Conservation (phyloP, 2,113 vertebrate genomes). For the Regulus satrapa region DNA sequence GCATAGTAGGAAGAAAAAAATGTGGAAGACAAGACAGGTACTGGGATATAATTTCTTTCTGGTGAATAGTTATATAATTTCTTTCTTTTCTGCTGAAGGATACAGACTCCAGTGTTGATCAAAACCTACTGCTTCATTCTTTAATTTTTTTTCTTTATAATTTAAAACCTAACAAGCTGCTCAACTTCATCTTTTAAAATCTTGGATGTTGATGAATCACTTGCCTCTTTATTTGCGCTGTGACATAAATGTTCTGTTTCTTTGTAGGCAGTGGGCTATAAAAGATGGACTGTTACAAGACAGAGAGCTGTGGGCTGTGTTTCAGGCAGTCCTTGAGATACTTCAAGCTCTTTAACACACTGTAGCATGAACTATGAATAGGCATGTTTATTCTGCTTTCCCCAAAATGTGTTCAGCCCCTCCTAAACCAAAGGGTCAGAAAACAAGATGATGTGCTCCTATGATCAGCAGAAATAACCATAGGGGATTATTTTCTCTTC, state of each 20-base stretch:
- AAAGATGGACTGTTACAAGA: conserved; percentile 16
- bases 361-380: neutral
- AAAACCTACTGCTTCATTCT: neutral
- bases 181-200: neutral
- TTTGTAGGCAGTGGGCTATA: neutral
- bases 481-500: neutral
- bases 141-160: neutral
- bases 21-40: neutral
- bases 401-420: neutral
- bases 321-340: conserved; percentile 1
- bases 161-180: neutral
- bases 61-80: too few species aligned
- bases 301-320: neutral
- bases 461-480: neutral
- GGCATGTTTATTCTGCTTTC: neutral
- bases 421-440: neutral
- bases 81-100: neutral
- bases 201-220: neutral
- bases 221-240: neutral
- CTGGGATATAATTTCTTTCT: neutral
- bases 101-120: neutral
- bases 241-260: neutral
- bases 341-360: neutral
- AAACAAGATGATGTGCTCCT: neutral
- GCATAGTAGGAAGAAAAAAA: neutral